These are phyloP conservation scores for Ictalurus furcatus DNA, from an alignment of 2,113 vertebrate genomes.

Conservation along the genomic window DNA sequence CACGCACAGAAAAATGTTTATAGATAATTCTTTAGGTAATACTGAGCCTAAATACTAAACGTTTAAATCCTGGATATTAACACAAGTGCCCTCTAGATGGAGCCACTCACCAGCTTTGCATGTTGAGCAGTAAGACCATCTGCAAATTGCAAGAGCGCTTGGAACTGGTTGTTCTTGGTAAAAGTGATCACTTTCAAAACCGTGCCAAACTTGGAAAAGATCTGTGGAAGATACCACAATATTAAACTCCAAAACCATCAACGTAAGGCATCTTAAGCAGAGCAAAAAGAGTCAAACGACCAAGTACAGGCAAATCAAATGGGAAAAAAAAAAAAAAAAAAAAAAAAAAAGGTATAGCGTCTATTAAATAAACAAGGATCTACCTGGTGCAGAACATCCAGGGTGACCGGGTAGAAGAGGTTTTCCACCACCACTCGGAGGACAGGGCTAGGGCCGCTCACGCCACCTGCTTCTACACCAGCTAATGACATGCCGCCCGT, in stretches of 20 bases:
- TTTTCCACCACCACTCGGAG: slow-evolving; percentile 96
- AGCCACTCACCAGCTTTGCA: slow-evolving; percentile 84
- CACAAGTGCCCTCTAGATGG: slow-evolving; percentile 44
- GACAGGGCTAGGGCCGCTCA: slow-evolving; percentile 81
- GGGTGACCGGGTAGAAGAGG: slow-evolving; percentile 89
- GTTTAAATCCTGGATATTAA: neutral
- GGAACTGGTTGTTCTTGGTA: slow-evolving; percentile 97
- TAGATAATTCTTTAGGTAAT: no score
- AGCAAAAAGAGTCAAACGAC: neutral
- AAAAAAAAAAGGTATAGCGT: neutral
- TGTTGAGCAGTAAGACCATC: slow-evolving; percentile 88
- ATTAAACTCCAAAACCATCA: neutral
- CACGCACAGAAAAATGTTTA: neutral
- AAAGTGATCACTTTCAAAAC: slow-evolving; percentile 95
- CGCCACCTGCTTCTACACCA: slow-evolving; percentile 72
- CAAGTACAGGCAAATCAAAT: neutral
- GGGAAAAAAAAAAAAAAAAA: no score
- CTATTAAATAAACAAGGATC: neutral
- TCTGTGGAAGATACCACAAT: slow-evolving; percentile 69
- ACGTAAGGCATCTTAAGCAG: neutral
- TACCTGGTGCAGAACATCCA: slow-evolving; percentile 96
- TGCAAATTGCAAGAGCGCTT: slow-evolving; percentile 88
- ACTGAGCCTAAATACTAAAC: neutral
- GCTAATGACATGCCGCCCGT: slow-evolving; percentile 74
- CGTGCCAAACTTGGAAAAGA: slow-evolving; percentile 94